phyloP scores from a whole-genome alignment of 35 echinoderm and acorn worm species.

The Chiridota heheva region DNA sequence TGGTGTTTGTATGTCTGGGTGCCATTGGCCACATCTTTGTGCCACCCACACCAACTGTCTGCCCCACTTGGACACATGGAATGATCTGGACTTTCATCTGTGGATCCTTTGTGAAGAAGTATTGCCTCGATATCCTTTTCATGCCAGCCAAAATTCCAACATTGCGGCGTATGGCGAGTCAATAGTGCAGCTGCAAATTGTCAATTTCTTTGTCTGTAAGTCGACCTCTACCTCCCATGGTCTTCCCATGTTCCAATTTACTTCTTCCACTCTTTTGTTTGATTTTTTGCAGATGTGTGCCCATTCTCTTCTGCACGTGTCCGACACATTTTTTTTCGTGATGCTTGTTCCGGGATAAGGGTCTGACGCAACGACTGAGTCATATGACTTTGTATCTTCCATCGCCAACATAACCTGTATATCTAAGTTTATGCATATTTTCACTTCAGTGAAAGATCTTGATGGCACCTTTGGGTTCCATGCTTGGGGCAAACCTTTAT shows the following conservation, averaged over 20 bases:
- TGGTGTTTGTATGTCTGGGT: too few relatives aligned
- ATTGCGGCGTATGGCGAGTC: constrained; percentile 36
- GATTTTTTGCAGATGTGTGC: neutral
- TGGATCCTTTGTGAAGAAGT: neutral
- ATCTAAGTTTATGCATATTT: too few relatives aligned
- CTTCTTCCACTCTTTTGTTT: neutral
- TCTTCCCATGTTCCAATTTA: neutral
- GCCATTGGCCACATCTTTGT: constrained; percentile 12
- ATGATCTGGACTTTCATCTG: neutral
- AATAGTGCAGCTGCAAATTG: constrained; percentile 38
- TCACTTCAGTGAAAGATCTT: too few relatives aligned
- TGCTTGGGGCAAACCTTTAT: neutral
- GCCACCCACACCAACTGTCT: constrained; percentile 36
- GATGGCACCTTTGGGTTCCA: too few relatives aligned
- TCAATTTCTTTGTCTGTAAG: too few relatives aligned
- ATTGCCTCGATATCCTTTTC: constrained; percentile 1
- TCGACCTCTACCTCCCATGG: too few relatives aligned
- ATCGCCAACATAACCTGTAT: too few relatives aligned
- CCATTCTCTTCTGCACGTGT: too few relatives aligned
- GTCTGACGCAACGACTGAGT: too few relatives aligned
- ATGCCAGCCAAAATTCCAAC: neutral
- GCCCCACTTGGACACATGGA: neutral
- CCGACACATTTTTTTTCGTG: neutral
- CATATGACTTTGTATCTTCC: too few relatives aligned
- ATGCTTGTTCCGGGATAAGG: too few relatives aligned